These are phyloP conservation scores for Melinaea menophilus DNA, from an alignment of 2,888 invertebrate genomes.

Conservation along the genomic window DNA sequence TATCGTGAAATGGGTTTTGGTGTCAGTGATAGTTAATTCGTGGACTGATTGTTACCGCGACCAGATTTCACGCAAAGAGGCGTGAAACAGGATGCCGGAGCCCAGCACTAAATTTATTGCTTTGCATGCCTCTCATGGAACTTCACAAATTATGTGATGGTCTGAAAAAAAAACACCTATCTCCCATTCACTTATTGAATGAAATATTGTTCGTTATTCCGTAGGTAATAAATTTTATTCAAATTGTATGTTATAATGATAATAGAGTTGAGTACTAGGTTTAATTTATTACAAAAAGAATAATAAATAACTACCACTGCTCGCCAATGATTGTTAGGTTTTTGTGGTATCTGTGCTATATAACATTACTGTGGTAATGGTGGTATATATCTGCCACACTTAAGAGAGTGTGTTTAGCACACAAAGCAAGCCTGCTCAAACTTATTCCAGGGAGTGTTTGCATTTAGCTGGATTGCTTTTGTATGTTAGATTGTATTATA, in stretches of 20 bases:
- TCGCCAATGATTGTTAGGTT: too few relatives aligned
- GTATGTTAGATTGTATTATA: conserved; percentile 55
- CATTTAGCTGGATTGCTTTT: conserved; percentile 52
- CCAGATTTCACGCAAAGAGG: conserved; percentile 48
- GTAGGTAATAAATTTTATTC: too few relatives aligned
- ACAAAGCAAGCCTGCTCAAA: too few relatives aligned
- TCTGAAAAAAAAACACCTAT: not conserved
- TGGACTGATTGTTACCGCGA: conserved; percentile 54
- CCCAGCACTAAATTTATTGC: conserved; percentile 6
- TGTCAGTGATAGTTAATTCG: conserved; percentile 56
- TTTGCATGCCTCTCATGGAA: not conserved
- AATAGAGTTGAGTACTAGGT: too few relatives aligned
- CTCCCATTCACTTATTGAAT: too few relatives aligned
- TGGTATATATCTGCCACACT: conserved; percentile 34
- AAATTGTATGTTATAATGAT: too few relatives aligned
- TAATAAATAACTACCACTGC: not conserved
- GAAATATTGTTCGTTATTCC: too few relatives aligned
- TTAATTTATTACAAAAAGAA: conserved; percentile 4
- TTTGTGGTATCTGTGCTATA: conserved; percentile 23
- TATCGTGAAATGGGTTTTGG: conserved; percentile 49
- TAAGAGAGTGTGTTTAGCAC: conserved; percentile 40
- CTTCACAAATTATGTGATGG: not conserved
- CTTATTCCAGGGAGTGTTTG: conserved; percentile 36
- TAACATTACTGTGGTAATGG: conserved; percentile 27
- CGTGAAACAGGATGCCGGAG: conserved; percentile 34